Percentiles rank a stretch among this genome's conserved stretches.
phyloP scores from a whole-genome alignment of 2,113 vertebrate species.

The Leptodactylus fuscus region DNA sequence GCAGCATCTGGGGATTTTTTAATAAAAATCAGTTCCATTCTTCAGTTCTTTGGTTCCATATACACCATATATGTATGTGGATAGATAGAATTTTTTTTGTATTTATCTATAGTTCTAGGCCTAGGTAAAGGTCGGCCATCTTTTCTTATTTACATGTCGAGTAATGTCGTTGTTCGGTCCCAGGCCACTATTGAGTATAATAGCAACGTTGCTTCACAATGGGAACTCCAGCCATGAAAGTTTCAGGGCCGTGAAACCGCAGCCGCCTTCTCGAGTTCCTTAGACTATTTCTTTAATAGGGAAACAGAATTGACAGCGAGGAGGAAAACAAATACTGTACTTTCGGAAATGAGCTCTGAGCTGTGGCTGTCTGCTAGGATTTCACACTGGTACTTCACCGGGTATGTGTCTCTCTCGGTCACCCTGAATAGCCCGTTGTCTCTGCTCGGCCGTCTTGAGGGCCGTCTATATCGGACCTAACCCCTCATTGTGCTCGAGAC shows the following conservation, averaged over 20 bases:
- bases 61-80: too few species aligned
- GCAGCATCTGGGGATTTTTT: too few species aligned
- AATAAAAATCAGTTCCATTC: too few species aligned
- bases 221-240: slow-evolving; percentile 17
- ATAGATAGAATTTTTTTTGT: too few species aligned
- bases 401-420: not conserved
- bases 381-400: not conserved
- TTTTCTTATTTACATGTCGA: not conserved
- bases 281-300: not conserved
- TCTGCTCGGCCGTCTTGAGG: too few species aligned
- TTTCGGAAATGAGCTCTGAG: not conserved
- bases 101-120: too few species aligned
- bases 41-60: too few species aligned
- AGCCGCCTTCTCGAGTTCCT: slow-evolving; percentile 46
- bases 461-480: too few species aligned
- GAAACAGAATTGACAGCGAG: not conserved
- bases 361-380: not conserved
- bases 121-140: not conserved
- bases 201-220: slow-evolving; percentile 2
- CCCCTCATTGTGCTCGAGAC: too few species aligned
- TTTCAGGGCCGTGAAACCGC: slow-evolving; percentile 39
- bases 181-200: not conserved
- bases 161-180: not conserved
- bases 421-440: too few species aligned
- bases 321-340: slow-evolving; percentile 27